Evolutionary conservation across 2,113 vertebrate species (phyloP), one percentile per base, ranked within the genome.

Genomic region (Aphyosemion australe): DNA sequence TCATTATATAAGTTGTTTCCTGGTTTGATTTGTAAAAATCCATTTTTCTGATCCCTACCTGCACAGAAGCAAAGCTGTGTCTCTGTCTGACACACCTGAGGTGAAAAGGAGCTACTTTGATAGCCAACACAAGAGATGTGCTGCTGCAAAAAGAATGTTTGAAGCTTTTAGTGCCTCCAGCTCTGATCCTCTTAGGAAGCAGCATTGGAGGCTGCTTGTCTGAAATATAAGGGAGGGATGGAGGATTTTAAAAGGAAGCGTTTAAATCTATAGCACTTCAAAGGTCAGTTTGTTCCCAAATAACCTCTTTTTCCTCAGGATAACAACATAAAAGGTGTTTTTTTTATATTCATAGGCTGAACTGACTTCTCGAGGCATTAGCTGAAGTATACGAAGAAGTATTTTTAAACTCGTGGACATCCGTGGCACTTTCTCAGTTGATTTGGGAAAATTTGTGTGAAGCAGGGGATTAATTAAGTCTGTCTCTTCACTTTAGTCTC

Each of bases 151-250:
- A 51, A 76, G 14, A 41, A 43, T 64, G 49, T 71, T 69, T 74
- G 71, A 82, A 61, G 65, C 68, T 52, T 60, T 63, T 31, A 26
- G 65, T 54, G 61, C 68, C 72, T 80, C 54, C 49, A 13, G 56
- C 62, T 83, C 48, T 48, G 85, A 88, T 90, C 79, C 83, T 76
- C 75, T 85, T 79, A 76, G 55, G 46, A 74, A 78, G 55, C 43
- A 51, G 50, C 70, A 61, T 83, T 79, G 70, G 71, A 74, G 58
- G 46, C 55, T 19, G 68, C 60, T 79, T 78, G 61, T 56, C 65
- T 42, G 66, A 39, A 84, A 69, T 78, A 76, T 75, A 63, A 56
- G 46, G 73, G 63, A 65, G 13, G 49, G 69, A 69, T 72, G 52
- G 45, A 64, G 42, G 61, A 59, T 75, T 79, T 75, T 65, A 66